phyloP scores from a whole-genome alignment of 2,888 invertebrate species.

The Andrena haemorrhoa region DNA sequence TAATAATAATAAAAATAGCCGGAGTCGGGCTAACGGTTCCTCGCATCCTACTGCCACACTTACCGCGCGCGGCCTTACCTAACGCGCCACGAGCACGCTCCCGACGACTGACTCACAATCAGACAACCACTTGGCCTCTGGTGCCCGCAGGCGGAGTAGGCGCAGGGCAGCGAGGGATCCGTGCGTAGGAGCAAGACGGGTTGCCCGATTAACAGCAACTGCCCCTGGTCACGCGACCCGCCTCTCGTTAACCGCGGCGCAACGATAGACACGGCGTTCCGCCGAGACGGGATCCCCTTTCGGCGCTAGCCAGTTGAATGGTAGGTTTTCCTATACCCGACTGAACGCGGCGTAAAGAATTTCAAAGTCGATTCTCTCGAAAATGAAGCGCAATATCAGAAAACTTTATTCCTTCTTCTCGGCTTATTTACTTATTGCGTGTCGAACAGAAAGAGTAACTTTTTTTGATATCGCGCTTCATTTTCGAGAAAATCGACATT shows the following conservation, averaged over 20 bases:
- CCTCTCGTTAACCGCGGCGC: neutral
- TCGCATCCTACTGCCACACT: conserved; percentile 84
- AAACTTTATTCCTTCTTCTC: no score
- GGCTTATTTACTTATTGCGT: no score
- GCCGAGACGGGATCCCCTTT: neutral
- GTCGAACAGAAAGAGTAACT: no score
- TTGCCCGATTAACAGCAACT: conserved; percentile 35
- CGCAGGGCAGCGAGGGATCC: conserved; percentile 35
- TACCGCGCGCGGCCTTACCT: conserved; percentile 71
- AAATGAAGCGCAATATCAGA: no score
- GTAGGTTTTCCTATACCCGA: no score
- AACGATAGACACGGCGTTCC: neutral
- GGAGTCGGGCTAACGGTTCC: conserved; percentile 82
- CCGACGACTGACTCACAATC: conserved; percentile 33
- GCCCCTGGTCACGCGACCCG: conserved; percentile 39
- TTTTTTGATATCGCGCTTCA: no score
- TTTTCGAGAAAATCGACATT: no score
- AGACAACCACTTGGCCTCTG: conserved; percentile 21
- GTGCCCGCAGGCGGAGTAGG: conserved; percentile 45
- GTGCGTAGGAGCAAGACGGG: conserved; percentile 12
- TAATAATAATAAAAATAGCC: conserved; percentile 80
- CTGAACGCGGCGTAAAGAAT: no score
- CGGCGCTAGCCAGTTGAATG: no score
- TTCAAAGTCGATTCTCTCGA: no score
- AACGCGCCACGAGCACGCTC: conserved; percentile 62